Evolutionary conservation across 35 echinoderm and acorn worm species (phyloP), one percentile per base, ranked within the genome.

Genomic region (Ophiothrix spiculata): DNA sequence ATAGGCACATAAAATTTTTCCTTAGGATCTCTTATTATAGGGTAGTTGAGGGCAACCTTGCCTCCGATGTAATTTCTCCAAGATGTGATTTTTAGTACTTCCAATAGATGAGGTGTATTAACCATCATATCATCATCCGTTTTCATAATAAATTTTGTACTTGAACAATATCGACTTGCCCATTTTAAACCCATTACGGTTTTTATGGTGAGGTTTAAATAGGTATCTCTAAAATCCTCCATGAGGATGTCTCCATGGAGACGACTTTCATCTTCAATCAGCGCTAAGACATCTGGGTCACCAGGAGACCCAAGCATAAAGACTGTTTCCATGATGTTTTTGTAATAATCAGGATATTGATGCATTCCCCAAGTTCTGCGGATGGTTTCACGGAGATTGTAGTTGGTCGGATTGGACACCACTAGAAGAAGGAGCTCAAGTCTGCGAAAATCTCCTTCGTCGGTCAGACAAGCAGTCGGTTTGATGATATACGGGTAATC

Each of bases 181-280:
- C 95, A 97, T 64, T 97, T 97, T 1, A 97, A 35, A 17, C 95
- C 91, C 95, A 93, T 93, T 3, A 97, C 85, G 1, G 95, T 93
- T 75, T 97, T 97, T 17, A 93, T n/a, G 12, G 95, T 97, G 21
- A 97, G 78, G 79, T 97, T 97, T 11, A 80, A 39, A 81, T 97
- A 97, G 38, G 79, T 83, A 60, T 97, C 95, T 17, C 80, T 37
- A 74, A 97, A 97, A 19, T 93, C 81, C 36, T 97, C 95, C 64
- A 86, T 73, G 32, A 97, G 34, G 36, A 97, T 90, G 80, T 97
- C 95, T 32, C 79, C 77, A 64, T 89, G 73, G 25, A 75, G 46
- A 12, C 81, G 36, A 81, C 56, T 78, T 42, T 93, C 91, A 80
- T 49, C 42, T 19, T 49, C 19, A 49, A 49, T 49, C 19, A 19